Evolutionary conservation across 64 coral and sea anemone species (phyloP).

Genomic region (Acropora yongei): DNA sequence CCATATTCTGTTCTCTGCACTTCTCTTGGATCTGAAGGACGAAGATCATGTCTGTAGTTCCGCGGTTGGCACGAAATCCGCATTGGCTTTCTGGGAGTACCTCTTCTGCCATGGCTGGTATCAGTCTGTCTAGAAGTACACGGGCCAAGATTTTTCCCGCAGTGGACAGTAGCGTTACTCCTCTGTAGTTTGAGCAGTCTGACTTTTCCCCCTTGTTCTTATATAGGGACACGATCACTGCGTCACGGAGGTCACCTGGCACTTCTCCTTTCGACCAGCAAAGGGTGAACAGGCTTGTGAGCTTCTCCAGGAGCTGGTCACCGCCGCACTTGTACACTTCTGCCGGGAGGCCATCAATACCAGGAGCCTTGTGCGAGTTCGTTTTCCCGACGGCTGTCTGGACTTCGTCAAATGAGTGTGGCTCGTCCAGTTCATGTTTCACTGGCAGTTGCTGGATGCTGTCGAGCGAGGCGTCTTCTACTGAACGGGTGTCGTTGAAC

Average conservation of each 20-base stretch:
- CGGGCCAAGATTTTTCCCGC: slow-evolving; percentile 5
- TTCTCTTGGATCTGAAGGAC: not conserved
- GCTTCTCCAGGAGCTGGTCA: too few species aligned
- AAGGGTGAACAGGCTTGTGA: too few species aligned
- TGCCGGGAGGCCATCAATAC: too few species aligned
- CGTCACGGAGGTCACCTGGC: not conserved
- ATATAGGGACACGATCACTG: not conserved
- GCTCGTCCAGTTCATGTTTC: too few species aligned
- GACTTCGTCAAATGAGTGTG: too few species aligned
- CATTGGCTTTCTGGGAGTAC: not conserved
- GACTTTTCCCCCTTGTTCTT: not conserved
- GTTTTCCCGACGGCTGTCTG: too few species aligned
- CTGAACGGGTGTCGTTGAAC: too few species aligned
- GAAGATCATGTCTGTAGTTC: not conserved
- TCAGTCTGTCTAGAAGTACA: not conserved
- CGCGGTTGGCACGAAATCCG: not conserved
- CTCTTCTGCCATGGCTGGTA: not conserved
- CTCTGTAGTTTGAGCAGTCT: slow-evolving; percentile 1
- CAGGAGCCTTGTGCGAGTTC: too few species aligned
- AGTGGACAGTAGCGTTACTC: not conserved
- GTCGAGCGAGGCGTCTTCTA: too few species aligned
- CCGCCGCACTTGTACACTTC: too few species aligned
- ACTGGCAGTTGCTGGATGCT: too few species aligned
- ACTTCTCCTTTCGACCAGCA: too few species aligned
- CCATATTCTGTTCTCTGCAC: not conserved